Base-by-base conservation (phyloP, 2,888 invertebrate genomes). In the Cephus pygmeus region DNA sequence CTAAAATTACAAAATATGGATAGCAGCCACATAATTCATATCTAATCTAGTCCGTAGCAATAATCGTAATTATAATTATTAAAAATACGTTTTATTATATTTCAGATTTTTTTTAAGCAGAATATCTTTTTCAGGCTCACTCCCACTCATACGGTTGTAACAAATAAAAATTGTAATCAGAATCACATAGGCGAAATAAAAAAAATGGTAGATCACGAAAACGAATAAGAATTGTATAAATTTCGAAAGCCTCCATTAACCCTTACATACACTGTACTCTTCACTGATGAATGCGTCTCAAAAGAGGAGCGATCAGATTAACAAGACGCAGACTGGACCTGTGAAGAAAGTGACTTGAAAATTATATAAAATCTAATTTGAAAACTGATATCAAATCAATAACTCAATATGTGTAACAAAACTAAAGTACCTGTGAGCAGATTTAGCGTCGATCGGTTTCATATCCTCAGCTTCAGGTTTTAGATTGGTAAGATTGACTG, bases 281-380 rank as follows among this genome's bases (percentile, higher is more conserved):
- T 71, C 71, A 71, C 31, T 71, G 71, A 31, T 31, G 71, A 2
- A 86, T 33, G 71, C 76, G 81, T 68, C 83, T 85, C 77, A 94
- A 87, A 23, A 94, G 89, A 1, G 94, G 94, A 80, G 92, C 87
- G 83, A 94, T 90, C 75, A 94, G 89, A 84, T 91, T 93, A 23
- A 93, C 92, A 68, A 94, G 88, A 33, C 93, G 92, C 78, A 93
- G 91, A 83, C 92, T 93, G 85, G 93, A 87, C 87, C 94, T 94
- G 92, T 78, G 89, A 91, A 84, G 36, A 76, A 82, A 87, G 23
- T 56, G 0, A 56, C 9, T 23, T 23, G 15, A 23, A 0, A 56
- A 23, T 56, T 56, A 56, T 23, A 56, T 56, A 56, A 56, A 56
- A 56, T 56, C 23, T 56, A 23, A 23, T 56, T 56, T 56, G 23